Conservation (phyloP, 1,140 invertebrate species). For the Drosophila bifasciata region DNA sequence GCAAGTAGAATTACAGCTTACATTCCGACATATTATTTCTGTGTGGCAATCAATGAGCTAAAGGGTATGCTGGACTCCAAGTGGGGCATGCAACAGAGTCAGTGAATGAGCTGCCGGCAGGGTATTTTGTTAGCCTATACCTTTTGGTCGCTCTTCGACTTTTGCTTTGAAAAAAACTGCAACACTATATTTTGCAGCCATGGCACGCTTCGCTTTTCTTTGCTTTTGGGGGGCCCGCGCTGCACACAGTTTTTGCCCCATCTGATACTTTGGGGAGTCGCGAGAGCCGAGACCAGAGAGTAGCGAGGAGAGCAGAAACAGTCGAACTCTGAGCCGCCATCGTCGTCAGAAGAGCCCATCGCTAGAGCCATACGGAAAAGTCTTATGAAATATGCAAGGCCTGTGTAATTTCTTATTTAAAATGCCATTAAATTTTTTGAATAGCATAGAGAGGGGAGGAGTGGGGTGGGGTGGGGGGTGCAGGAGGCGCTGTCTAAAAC, state of each 20-base stretch:
- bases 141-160: background rate
- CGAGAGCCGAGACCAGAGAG: conserved; percentile 11
- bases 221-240: conserved; percentile 54
- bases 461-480: background rate
- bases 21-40: conserved; percentile 71
- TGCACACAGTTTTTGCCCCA: conserved; percentile 68
- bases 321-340: conserved; percentile 71
- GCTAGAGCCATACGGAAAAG: conserved; percentile 66
- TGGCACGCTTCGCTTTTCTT: conserved; percentile 69
- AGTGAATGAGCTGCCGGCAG: background rate
- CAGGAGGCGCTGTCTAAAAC: conserved; percentile 62
- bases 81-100: background rate
- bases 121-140: background rate
- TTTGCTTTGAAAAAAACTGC: conserved; percentile 61
- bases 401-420: conserved; percentile 84
- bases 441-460: conserved; percentile 72
- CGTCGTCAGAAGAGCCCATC: conserved; percentile 55
- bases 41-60: background rate
- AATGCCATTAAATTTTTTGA: conserved; percentile 84
- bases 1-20: conserved; percentile 75
- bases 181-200: conserved; percentile 71
- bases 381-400: conserved; percentile 83
- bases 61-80: conserved; percentile 14
- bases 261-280: conserved; percentile 79
- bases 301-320: conserved; percentile 25